A percentile compares a stretch with the other conserved stretches of the same genome.
phyloP scores from a whole-genome alignment of 2,113 vertebrate species.

The Syrmaticus mikado region DNA sequence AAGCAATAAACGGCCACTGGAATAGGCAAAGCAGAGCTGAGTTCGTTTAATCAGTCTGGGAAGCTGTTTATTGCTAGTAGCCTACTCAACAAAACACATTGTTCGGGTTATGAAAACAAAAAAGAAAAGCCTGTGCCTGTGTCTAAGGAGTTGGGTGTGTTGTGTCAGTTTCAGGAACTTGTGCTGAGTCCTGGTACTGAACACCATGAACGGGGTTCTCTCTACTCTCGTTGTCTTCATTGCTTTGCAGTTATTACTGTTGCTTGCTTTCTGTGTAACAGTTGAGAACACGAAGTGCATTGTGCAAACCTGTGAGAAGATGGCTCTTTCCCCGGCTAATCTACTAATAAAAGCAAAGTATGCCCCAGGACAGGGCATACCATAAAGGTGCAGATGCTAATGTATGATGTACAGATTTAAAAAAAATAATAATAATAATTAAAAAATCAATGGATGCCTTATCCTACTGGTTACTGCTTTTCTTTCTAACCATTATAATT shows the following conservation, averaged over 20 bases:
- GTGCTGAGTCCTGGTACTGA: not conserved
- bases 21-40: constrained; percentile 66
- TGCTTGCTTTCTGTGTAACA: not conserved
- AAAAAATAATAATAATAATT: not conserved
- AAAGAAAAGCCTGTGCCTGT: not conserved
- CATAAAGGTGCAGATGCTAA: not conserved
- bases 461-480: not conserved
- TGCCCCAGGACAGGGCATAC: not conserved
- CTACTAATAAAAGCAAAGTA: not conserved
- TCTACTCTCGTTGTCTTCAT: not conserved
- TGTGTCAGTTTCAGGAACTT: not conserved
- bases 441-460: not conserved
- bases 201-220: not conserved
- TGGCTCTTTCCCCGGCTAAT: not conserved
- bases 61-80: not conserved
- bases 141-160: not conserved
- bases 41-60: constrained; percentile 64
- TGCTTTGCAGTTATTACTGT: not conserved
- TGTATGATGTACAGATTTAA: not conserved
- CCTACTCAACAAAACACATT: not conserved
- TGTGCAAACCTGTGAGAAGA: not conserved
- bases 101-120: not conserved
- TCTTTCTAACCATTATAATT: not conserved
- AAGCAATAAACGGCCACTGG: constrained; percentile 71
- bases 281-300: not conserved